Evolutionary conservation across 2,113 vertebrate genomes (phyloP).

Genomic region (Bucco capensis): DNA sequence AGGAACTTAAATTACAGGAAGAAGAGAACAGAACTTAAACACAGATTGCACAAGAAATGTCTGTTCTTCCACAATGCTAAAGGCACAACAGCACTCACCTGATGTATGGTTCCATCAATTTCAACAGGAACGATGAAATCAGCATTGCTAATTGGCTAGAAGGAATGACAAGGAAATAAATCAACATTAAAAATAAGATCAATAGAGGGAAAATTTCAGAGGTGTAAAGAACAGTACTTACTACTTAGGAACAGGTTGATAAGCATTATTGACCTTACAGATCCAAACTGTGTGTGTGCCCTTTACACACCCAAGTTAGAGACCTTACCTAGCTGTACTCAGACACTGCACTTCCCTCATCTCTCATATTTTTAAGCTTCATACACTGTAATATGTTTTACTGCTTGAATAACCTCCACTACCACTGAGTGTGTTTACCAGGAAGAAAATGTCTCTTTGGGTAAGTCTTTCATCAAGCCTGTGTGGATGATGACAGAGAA

Average conservation of each 20-base stretch:
- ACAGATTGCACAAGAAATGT: background rate
- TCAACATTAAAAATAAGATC: background rate
- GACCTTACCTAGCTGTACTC: background rate
- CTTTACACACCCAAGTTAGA: background rate
- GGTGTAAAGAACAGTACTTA: background rate
- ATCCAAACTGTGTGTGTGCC: background rate
- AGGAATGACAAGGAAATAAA: constrained; percentile 49
- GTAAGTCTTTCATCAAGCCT: background rate
- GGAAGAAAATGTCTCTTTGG: background rate
- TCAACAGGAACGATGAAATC: constrained; percentile 99
- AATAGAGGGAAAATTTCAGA: background rate
- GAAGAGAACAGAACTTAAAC: background rate
- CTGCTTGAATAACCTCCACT: background rate
- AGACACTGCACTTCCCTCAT: background rate
- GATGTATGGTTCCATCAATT: constrained; percentile 97
- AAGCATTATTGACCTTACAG: background rate
- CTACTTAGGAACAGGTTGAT: background rate
- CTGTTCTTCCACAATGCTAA: background rate
- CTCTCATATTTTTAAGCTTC: background rate
- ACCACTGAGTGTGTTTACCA: background rate
- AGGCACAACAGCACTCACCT: constrained; percentile 75
- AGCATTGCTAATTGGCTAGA: constrained; percentile 95
- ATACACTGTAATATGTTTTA: rapidly evolving
- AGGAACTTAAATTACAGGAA: background rate
- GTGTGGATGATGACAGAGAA: background rate